Conservation (phyloP, 1,140 invertebrate species). For the Adoxophyes honmai region DNA sequence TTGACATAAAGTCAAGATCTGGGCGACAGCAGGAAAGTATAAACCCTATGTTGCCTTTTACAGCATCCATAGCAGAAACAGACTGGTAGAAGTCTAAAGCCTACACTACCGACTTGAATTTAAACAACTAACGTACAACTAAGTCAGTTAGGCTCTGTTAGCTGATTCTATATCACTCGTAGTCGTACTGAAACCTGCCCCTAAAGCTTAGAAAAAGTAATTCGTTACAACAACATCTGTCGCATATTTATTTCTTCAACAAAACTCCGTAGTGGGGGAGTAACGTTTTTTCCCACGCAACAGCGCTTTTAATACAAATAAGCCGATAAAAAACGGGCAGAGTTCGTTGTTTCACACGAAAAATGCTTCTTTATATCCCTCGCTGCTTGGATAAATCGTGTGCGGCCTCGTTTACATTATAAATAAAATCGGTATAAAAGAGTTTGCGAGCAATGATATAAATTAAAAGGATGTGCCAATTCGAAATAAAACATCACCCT, state of each 20-base stretch:
- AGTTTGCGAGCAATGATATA: slow-evolving; percentile 1
- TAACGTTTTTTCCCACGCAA: slow-evolving; percentile 8
- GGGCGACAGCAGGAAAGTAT: too few species aligned
- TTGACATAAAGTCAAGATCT: too few species aligned
- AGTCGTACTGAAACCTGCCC: too few species aligned
- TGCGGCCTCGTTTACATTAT: slow-evolving; percentile 14
- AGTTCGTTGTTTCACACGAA: slow-evolving; percentile 15
- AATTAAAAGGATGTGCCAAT: too few species aligned
- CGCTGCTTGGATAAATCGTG: slow-evolving; percentile 13
- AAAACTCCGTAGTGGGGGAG: background rate
- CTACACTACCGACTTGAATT: too few species aligned
- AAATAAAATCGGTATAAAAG: slow-evolving; percentile 13
- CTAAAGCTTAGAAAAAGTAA: background rate
- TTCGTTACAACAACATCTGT: background rate
- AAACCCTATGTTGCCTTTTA: too few species aligned
- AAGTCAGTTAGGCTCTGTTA: too few species aligned
- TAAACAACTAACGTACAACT: too few species aligned
- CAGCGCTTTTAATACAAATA: slow-evolving; percentile 14
- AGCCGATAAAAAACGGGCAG: slow-evolving; percentile 10
- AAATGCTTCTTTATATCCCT: slow-evolving; percentile 10
- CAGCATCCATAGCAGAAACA: too few species aligned
- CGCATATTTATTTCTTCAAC: background rate
- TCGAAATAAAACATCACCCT: too few species aligned
- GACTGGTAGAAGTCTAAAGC: too few species aligned
- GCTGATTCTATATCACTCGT: too few species aligned